A percentile compares a stretch with the other conserved stretches of the same genome.
phyloP scores from a whole-genome alignment of 35 echinoderm and acorn worm species.

The Ptychodera flava region DNA sequence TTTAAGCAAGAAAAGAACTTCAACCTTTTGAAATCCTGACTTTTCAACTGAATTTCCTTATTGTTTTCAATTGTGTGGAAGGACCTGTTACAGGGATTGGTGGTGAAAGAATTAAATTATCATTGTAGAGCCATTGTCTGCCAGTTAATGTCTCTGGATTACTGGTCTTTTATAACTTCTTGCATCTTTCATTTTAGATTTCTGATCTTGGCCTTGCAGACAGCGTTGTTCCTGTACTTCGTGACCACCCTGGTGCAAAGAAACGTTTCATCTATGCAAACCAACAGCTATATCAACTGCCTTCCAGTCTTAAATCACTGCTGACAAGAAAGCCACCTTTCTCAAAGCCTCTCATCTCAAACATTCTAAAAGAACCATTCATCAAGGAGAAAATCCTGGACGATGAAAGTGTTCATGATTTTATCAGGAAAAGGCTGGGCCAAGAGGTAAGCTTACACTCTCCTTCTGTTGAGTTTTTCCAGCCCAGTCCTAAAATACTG shows the following conservation, averaged over 20 bases:
- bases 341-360: constrained; percentile 30
- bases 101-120: neutral
- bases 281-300: constrained; percentile 51
- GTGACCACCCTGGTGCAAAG: constrained; percentile 40
- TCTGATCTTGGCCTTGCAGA: constrained; percentile 25
- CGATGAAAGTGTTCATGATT: constrained; percentile 84
- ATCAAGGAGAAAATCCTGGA: constrained; percentile 21
- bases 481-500: too few relatives aligned
- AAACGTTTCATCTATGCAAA: constrained; percentile 78
- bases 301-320: constrained; percentile 33
- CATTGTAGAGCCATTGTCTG: neutral
- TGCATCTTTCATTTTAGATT: constrained; percentile 39
- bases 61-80: neutral
- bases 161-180: too few relatives aligned
- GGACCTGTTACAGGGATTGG: neutral
- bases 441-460: constrained; percentile 40
- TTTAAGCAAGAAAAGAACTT: neutral
- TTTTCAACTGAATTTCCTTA: neutral
- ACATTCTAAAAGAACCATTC: constrained; percentile 59
- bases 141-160: too few relatives aligned
- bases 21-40: neutral
- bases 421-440: constrained; percentile 66
- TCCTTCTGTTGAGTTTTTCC: neutral
- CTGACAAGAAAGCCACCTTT: constrained; percentile 49
- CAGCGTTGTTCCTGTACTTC: constrained; percentile 39